Percentiles rank a stretch among this genome's conserved stretches.
These are phyloP conservation scores for Ichneumon xanthorius DNA, from an alignment of 2,888 invertebrate species.

Conservation along the genomic window DNA sequence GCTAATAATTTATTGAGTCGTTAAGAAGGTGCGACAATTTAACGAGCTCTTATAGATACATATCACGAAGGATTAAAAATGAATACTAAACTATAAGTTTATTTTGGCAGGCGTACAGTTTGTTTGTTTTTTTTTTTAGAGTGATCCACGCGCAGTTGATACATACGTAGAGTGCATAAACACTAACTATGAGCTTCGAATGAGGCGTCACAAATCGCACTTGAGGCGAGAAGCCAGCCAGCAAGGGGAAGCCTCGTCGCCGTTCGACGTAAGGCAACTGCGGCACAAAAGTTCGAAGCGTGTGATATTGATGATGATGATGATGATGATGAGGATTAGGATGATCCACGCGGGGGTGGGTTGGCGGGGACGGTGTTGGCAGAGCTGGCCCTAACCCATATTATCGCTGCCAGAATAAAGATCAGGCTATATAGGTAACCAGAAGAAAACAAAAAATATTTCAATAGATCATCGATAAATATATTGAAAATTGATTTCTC, in stretches of 20 bases:
- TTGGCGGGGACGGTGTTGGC: conserved; percentile 76
- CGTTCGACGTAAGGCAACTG: conserved; percentile 34
- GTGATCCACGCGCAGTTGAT: not conserved
- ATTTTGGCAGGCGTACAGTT: not conserved
- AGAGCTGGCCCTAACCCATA: conserved; percentile 83
- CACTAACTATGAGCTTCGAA: conserved; percentile 1
- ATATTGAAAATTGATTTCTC: too few relatives aligned
- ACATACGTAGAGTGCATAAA: conserved; percentile 13
- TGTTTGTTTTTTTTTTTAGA: not conserved
- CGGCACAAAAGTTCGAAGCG: conserved; percentile 56
- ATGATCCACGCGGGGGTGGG: conserved; percentile 70
- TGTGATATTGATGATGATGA: conserved; percentile 17
- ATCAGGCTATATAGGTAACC: conserved; percentile 69
- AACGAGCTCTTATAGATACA: not conserved
- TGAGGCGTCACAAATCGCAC: conserved; percentile 40
- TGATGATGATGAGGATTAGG: conserved; percentile 51
- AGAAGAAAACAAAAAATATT: conserved; percentile 57
- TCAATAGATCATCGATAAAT: conserved; percentile 60
- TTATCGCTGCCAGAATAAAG: conserved; percentile 80
- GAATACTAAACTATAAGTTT: not conserved
- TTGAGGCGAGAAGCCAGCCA: conserved; percentile 52
- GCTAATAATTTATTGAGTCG: not conserved
- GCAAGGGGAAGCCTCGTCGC: conserved; percentile 15
- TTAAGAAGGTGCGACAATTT: not conserved
- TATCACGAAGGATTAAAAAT: not conserved